phyloP scores from a whole-genome alignment of 1,140 invertebrate species.

The Drosophila biarmipes region DNA sequence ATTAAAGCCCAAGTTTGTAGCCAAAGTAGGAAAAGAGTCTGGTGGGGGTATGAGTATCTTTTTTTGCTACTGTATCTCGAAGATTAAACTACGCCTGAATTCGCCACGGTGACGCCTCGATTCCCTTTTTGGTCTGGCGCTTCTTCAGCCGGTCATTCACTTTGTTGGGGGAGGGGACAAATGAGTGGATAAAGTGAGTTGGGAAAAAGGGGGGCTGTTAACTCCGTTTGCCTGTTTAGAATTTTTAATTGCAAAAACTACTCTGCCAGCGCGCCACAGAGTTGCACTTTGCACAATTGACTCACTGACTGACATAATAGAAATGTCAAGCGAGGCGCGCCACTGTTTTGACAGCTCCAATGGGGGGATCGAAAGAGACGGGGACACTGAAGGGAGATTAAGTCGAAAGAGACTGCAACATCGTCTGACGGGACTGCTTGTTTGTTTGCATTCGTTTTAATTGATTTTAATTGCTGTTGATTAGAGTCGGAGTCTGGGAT shows the following conservation, averaged over 20 bases:
- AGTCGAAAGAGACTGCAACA: not conserved
- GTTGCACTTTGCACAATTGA: conserved; percentile 53
- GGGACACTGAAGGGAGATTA: not conserved
- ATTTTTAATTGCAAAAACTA: conserved; percentile 60
- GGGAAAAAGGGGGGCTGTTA: conserved; percentile 16
- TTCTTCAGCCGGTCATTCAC: conserved; percentile 71
- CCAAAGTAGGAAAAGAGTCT: conserved; percentile 5
- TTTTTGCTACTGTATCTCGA: conserved; percentile 20
- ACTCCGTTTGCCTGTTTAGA: conserved; percentile 52
- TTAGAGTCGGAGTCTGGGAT: conserved; percentile 51
- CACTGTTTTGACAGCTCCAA: conserved; percentile 67
- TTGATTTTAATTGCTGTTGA: conserved; percentile 80
- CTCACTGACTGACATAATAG: conserved; percentile 78
- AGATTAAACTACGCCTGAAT: conserved; percentile 65
- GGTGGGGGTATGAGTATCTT: not conserved
- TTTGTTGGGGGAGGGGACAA: not conserved
- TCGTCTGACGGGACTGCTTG: conserved; percentile 41
- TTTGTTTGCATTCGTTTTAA: conserved; percentile 71
- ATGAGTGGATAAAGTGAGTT: not conserved
- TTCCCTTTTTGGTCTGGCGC: conserved; percentile 46
- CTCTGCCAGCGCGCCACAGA: conserved; percentile 10
- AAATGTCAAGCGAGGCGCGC: conserved; percentile 72
- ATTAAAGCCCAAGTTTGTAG: conserved; percentile 72
- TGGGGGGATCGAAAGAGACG: conserved; percentile 10
- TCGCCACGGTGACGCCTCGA: conserved; percentile 66